Conservation (phyloP, 37 sponge, comb jelly and placozoan genomes). For the Hexactinellida sp. region DNA sequence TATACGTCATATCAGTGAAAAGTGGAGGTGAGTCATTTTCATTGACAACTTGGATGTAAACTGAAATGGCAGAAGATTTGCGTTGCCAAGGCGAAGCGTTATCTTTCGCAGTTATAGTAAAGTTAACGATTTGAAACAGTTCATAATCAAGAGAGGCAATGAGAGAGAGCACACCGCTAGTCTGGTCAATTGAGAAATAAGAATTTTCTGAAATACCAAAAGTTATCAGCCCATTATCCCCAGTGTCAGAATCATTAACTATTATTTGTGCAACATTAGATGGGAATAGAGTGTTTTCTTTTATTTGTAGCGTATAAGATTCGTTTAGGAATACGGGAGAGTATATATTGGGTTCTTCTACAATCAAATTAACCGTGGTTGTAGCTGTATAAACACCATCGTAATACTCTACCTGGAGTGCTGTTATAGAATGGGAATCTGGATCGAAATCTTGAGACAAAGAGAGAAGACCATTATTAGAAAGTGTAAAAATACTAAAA, state of each 20-base stretch:
- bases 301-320: background rate
- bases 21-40: background rate
- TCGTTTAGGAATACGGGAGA: background rate
- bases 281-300: background rate
- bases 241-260: background rate
- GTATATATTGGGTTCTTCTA: background rate
- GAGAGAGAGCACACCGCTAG: background rate
- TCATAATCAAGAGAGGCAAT: background rate
- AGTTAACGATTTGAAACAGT: background rate
- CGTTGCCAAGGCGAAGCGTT: background rate
- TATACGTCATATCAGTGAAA: background rate
- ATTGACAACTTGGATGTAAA: background rate
- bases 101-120: background rate
- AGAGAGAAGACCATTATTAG: background rate
- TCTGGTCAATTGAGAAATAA: background rate
- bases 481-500: background rate
- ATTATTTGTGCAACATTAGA: background rate
- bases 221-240: background rate
- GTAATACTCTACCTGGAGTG: background rate
- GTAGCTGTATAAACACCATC: background rate
- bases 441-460: background rate
- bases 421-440: background rate
- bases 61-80: background rate
- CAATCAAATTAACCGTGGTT: background rate
- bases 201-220: background rate